Percentiles rank a stretch among this genome's conserved stretches.
phyloP scores from a whole-genome alignment of 2,113 vertebrate genomes.

The Mobula birostris region DNA sequence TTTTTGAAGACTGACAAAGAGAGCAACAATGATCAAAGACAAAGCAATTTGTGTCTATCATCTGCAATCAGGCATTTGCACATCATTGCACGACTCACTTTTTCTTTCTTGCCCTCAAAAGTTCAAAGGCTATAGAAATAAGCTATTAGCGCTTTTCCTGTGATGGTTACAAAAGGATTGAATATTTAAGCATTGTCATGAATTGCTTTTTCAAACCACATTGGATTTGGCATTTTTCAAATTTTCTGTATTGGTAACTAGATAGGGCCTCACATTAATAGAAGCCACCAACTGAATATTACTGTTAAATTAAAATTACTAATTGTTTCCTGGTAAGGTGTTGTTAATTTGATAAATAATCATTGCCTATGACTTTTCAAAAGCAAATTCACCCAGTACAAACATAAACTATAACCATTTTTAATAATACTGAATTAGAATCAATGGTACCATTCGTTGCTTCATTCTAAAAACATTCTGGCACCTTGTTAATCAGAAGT shows the following conservation, averaged over 20 bases:
- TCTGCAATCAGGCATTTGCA: slow-evolving; percentile 49
- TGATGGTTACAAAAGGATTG: slow-evolving; percentile 47
- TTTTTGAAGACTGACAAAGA: slow-evolving; percentile 37
- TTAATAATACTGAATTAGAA: slow-evolving; percentile 12
- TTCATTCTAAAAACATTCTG: neutral
- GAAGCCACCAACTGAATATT: slow-evolving; percentile 33
- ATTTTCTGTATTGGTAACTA: slow-evolving; percentile 54
- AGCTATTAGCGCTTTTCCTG: slow-evolving; percentile 49
- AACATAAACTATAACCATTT: neutral
- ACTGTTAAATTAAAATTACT: slow-evolving; percentile 27
- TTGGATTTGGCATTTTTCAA: slow-evolving; percentile 61
- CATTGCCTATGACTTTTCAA: slow-evolving; percentile 17
- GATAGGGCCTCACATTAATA: slow-evolving; percentile 39
- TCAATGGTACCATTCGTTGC: neutral
- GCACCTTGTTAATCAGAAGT: neutral
- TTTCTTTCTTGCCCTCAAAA: slow-evolving; percentile 42
- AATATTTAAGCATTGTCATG: slow-evolving; percentile 52
- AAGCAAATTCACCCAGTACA: neutral
- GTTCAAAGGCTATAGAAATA: slow-evolving; percentile 49
- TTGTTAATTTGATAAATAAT: slow-evolving; percentile 33
- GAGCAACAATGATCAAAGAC: slow-evolving; percentile 49
- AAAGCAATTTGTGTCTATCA: slow-evolving; percentile 51
- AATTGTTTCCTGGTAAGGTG: slow-evolving; percentile 12
- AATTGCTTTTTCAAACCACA: slow-evolving; percentile 46
- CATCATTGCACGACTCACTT: slow-evolving; percentile 44